phyloP scores from a whole-genome alignment of 2,888 invertebrate genomes.

The Perizoma affinitatum region DNA sequence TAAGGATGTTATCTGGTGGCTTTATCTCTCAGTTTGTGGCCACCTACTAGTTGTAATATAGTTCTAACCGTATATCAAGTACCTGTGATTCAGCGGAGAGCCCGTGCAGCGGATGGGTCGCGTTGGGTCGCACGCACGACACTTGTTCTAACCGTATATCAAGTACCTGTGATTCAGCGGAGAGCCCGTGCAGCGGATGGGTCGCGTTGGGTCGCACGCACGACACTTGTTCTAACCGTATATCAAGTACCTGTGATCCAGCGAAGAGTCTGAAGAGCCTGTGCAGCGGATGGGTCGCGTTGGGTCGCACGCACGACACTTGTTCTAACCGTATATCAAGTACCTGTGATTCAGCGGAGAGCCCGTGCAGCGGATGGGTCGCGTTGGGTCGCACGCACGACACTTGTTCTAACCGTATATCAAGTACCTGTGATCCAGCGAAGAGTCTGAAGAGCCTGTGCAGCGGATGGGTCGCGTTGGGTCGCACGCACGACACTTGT shows the following conservation, averaged over 20 bases:
- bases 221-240: too few species aligned
- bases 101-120: constrained; percentile 76
- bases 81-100: constrained; percentile 88
- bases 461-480: constrained; percentile 68
- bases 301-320: constrained; percentile 86
- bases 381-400: constrained; percentile 84
- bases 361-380: constrained; percentile 76
- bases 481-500: constrained; percentile 87
- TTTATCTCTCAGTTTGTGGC: too few species aligned
- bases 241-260: constrained; percentile 83
- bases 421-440: constrained; percentile 86
- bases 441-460: constrained; percentile 86
- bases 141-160: too few species aligned
- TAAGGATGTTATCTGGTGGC: too few species aligned
- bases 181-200: constrained; percentile 80
- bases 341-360: constrained; percentile 87
- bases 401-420: too few species aligned
- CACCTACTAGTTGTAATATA: too few species aligned
- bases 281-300: constrained; percentile 72
- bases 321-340: too few species aligned
- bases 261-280: constrained; percentile 87
- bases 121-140: constrained; percentile 84
- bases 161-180: constrained; percentile 86
- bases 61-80: constrained; percentile 7
- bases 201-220: constrained; percentile 79